Evolutionary conservation across 2,888 invertebrate genomes (phyloP), one percentile per base, ranked within the genome.

Genomic region (Tetranychus truncatus): DNA sequence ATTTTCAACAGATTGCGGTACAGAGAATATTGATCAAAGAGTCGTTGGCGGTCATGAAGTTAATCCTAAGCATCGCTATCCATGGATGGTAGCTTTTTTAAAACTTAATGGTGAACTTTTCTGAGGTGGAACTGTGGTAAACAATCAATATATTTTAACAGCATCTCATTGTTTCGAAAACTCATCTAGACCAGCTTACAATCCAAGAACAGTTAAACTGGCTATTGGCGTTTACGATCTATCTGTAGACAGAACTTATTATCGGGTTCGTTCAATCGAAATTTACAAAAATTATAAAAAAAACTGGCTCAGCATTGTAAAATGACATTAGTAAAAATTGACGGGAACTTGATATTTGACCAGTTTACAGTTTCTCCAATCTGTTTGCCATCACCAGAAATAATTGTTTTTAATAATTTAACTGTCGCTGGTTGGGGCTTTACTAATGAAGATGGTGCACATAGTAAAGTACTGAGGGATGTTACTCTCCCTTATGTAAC

Each of bases 31-130:
- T 69, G 74, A 55, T 21, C 66, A 71, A 55, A 55, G 75, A 9
- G 72, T 75, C n/a, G 75, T 75, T 18, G 75, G 75, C 5, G 75
- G 75, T 21, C 69, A 34, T 44, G 75, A 75, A 72, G 75, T 75
- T 0, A 71, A n/a, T 72, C 75, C 75, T 11, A n/a, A 71, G 8
- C 75, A 75, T 34, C 75, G 75, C 4, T 75, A 75, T 34, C 75
- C 75, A 66, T 75, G 75, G 75, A 75, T 75, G 75, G 75, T 45
- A 34, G 55, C 72, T 8, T 65, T 75, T 21, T 11, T 65, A 1
- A 46, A 71, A 9, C 55, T 7, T 44, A 8, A 45, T 7, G 66
- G 66, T 21, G 44, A 46, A 34, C 69, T 71, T 18, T 75, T 73
- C 67, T 75, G 75, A 73, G 75, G 73, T 34, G 75, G 75, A 3